Evolutionary conservation across 1,140 invertebrate genomes (phyloP).

Genomic region (Euwallacea similis): DNA sequence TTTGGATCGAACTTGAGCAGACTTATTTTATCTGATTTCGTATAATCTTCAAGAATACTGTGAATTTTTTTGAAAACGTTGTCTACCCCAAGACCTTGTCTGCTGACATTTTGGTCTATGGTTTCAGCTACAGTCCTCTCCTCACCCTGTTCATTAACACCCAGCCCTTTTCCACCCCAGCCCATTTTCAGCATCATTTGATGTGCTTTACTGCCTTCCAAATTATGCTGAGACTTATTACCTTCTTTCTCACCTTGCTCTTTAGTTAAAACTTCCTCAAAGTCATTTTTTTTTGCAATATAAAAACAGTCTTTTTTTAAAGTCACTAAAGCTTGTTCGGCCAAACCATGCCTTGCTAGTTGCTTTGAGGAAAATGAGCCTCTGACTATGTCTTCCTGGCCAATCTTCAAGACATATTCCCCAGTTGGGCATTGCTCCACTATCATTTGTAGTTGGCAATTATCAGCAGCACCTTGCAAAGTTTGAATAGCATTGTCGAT

Average conservation of each 20-base stretch:
- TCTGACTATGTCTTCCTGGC: constrained; percentile 30
- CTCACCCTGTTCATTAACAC: constrained; percentile 39
- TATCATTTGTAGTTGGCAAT: constrained; percentile 21
- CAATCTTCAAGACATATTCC: constrained; percentile 32
- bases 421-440: constrained; percentile 12
- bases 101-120: constrained; percentile 40
- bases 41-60: constrained; percentile 39
- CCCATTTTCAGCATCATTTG: constrained; percentile 45
- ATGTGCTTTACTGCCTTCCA: constrained; percentile 36
- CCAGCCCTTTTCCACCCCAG: constrained; percentile 41
- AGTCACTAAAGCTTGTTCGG: constrained; percentile 36
- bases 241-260: constrained; percentile 1
- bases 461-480: constrained; percentile 17
- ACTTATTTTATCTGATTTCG: constrained; percentile 37
- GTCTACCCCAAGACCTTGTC: constrained; percentile 35
- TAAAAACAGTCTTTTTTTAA: constrained; percentile 43
- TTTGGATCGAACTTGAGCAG: constrained; percentile 40
- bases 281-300: constrained; percentile 37
- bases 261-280: constrained; percentile 36
- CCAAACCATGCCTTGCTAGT: constrained; percentile 37
- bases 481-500: constrained; percentile 20
- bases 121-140: constrained; percentile 39
- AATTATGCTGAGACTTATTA: constrained; percentile 2
- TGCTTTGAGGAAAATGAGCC: constrained; percentile 34
- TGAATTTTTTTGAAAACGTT: constrained; percentile 40